These are phyloP conservation scores for Acarapis woodi DNA, from an alignment of 1,140 invertebrate genomes.

Conservation along the genomic window DNA sequence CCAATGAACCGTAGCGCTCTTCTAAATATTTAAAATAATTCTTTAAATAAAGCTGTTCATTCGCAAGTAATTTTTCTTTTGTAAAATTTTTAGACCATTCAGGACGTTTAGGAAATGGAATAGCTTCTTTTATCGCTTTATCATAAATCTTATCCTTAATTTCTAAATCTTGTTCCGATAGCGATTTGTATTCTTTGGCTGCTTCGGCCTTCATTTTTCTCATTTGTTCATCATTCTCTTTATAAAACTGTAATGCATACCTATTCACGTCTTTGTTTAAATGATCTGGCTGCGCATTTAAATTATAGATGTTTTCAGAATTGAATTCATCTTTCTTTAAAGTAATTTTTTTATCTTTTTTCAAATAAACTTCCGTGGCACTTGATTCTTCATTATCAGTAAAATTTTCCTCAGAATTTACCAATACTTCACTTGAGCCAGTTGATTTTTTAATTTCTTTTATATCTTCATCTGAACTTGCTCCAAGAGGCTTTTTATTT, in stretches of 20 bases:
- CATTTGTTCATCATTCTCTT: slow-evolving; percentile 19
- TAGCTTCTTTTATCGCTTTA: slow-evolving; percentile 15
- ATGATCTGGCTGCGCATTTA: too few species aligned
- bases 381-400: too few species aligned
- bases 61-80: slow-evolving; percentile 17
- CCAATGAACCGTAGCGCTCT: slow-evolving; percentile 17
- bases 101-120: slow-evolving; percentile 22
- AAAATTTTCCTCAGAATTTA: too few species aligned
- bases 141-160: slow-evolving; percentile 17
- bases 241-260: slow-evolving; percentile 19
- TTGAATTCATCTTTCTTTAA: too few species aligned
- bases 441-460: too few species aligned
- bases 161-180: slow-evolving; percentile 17
- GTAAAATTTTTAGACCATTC: slow-evolving; percentile 18
- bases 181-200: slow-evolving; percentile 12
- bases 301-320: too few species aligned
- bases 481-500: too few species aligned
- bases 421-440: too few species aligned
- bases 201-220: slow-evolving; percentile 16
- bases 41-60: slow-evolving; percentile 21
- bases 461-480: too few species aligned
- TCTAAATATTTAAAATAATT: slow-evolving; percentile 28
- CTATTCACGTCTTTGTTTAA: slow-evolving; percentile 15
- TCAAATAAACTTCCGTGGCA: too few species aligned
- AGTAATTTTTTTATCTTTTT: too few species aligned